Evolutionary conservation across 92 coral and sea anemone species (phyloP).

Genomic region (Ricordea florida): DNA sequence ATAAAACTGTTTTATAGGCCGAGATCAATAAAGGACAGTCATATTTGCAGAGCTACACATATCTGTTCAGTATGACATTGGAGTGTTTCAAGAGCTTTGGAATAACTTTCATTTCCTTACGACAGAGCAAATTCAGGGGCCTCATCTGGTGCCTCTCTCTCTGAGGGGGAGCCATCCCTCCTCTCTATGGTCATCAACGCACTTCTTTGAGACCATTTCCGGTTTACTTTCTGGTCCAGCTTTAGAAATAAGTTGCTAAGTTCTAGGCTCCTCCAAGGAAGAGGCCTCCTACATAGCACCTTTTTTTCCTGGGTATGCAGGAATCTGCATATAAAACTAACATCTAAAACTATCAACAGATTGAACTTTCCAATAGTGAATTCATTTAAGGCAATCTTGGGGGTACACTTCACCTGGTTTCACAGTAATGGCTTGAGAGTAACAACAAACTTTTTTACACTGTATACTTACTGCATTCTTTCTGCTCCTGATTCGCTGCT

Average conservation of each 20-base stretch:
- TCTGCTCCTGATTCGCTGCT: constrained; percentile 47
- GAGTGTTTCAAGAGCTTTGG: no score
- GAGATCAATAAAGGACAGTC: no score
- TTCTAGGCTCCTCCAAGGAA: constrained; percentile 42
- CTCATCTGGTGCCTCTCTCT: constrained; percentile 30
- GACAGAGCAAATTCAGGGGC: constrained; percentile 19
- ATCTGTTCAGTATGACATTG: no score
- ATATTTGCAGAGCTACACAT: no score
- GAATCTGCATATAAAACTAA: no score
- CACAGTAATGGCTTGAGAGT: no score
- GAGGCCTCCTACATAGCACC: constrained; percentile 14
- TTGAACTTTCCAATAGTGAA: no score
- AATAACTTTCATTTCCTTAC: constrained; percentile 1
- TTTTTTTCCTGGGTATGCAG: constrained; percentile 7
- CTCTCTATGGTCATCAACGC: constrained; percentile 22
- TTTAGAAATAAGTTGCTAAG: not conserved
- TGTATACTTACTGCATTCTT: constrained; percentile 51
- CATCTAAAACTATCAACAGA: no score
- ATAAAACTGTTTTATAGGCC: no score
- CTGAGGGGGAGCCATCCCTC: constrained; percentile 34
- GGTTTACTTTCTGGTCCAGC: constrained; percentile 3
- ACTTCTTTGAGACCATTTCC: constrained; percentile 6
- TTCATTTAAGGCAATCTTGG: no score
- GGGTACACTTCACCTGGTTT: no score
- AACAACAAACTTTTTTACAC: constrained; percentile 6